Conservation (phyloP, 2,797 vertebrate species). For the Acanthurus tractus region DNA sequence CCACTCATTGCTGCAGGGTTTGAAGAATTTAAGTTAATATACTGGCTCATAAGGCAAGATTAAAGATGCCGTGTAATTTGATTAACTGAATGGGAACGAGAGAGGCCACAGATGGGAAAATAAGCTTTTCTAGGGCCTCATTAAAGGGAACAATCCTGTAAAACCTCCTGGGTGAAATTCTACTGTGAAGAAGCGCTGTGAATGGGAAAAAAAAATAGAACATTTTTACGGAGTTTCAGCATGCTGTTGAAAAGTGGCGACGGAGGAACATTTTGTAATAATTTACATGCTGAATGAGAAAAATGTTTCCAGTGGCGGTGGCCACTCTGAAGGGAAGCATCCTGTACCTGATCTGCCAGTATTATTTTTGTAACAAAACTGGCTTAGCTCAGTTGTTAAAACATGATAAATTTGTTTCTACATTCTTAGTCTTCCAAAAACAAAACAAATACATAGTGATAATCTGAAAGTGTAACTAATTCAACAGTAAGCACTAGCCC, state of each 20-base stretch:
- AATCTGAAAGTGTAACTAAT: constrained; percentile 59
- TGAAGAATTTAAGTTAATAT: constrained; percentile 84
- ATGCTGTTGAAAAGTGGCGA: constrained; percentile 61
- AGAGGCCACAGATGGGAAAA: constrained; percentile 84
- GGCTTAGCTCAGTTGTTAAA: constrained; percentile 53
- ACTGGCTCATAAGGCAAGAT: constrained; percentile 83
- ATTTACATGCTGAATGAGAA: constrained; percentile 67
- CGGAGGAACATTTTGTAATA: constrained; percentile 65
- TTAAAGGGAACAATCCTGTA: constrained; percentile 84
- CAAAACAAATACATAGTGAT: constrained; percentile 48
- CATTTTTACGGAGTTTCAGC: constrained; percentile 51
- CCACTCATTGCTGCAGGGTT: constrained; percentile 80
- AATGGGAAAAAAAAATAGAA: constrained; percentile 28
- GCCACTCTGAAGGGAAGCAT: constrained; percentile 54
- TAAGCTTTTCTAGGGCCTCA: constrained; percentile 85
- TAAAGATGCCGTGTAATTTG: constrained; percentile 85
- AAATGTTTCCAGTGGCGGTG: constrained; percentile 53
- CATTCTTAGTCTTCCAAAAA: constrained; percentile 52
- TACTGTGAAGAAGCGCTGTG: constrained; percentile 56
- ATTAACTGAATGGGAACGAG: constrained; percentile 81
- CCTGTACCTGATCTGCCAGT: constrained; percentile 59
- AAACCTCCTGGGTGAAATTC: constrained; percentile 79
- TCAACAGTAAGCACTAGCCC: constrained; percentile 31
- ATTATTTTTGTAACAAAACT: constrained; percentile 50
- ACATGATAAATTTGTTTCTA: constrained; percentile 58